Evolutionary conservation across 2,888 invertebrate species (phyloP).

Genomic region (Acrobasis repandana): DNA sequence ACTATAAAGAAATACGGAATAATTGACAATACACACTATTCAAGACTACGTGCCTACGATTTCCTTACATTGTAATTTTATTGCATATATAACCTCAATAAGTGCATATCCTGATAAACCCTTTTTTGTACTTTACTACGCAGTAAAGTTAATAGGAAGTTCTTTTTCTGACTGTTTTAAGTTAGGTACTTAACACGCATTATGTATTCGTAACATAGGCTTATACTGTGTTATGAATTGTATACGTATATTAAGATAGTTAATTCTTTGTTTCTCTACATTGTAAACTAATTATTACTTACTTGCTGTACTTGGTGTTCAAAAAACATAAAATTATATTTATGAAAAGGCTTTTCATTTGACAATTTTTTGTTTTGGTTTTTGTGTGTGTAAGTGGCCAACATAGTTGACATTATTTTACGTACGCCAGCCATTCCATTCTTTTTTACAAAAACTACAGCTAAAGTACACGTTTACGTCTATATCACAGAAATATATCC

Average conservation of each 20-base stretch:
- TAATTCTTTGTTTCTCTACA: slow-evolving; percentile 37
- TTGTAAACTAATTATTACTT: slow-evolving; percentile 27
- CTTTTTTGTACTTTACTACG: slow-evolving; percentile 56
- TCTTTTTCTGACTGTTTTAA: slow-evolving; percentile 38
- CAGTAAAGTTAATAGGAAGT: slow-evolving; percentile 49
- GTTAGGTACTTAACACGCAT: slow-evolving; percentile 41
- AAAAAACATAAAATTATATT: too few relatives aligned
- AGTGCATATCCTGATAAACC: slow-evolving; percentile 37
- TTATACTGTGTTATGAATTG: neutral
- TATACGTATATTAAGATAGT: slow-evolving; percentile 32
- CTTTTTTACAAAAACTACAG: too few relatives aligned
- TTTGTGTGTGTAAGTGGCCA: too few relatives aligned
- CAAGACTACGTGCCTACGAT: neutral
- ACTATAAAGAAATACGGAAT: neutral
- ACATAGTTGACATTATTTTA: too few relatives aligned
- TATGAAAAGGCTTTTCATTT: neutral
- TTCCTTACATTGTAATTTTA: slow-evolving; percentile 19
- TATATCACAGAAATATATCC: too few relatives aligned
- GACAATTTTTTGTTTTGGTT: too few relatives aligned
- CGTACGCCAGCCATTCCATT: too few relatives aligned
- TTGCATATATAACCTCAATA: slow-evolving; percentile 13
- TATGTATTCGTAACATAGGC: slow-evolving; percentile 27
- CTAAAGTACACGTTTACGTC: too few relatives aligned
- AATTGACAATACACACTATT: neutral
- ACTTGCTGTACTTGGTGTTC: too few relatives aligned